Evolutionary conservation across 2,113 vertebrate species (phyloP), one percentile per base, ranked within the genome.

Genomic region (Lonchura striata): DNA sequence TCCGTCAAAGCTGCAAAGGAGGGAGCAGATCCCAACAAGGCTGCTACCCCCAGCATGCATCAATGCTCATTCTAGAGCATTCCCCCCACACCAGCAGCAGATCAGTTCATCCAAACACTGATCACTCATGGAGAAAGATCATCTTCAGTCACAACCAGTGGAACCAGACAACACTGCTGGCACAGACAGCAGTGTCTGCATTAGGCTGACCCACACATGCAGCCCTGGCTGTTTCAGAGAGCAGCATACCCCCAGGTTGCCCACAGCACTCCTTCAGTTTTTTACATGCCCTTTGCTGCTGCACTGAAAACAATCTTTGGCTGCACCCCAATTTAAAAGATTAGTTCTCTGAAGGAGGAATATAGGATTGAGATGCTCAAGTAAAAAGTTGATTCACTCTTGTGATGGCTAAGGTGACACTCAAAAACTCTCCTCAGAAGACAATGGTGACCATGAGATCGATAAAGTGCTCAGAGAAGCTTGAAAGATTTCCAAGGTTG

Each of bases 391-490:
- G 31, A 68, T 94, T 93, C 85, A 68, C 74, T 91, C 61, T 60
- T 69, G 44, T 88, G 66, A 71, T 49, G 79, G 57, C 90, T 93
- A 87, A 95, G 60, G 82, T 76, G 82, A 92, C 41, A 93, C 52
- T 56, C 90, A 88, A 78, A 94, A 94, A 72, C 77, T 77, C 90
- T 88, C 82, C 85, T 93, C 79, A 77, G 94, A 91, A 91, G 82
- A 68, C 66, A 80, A 10, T 25, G 69, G 75, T 47, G 77, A 75
- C 90, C 89, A 88, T 0, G 16, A 86, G 53, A 91, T 14, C 1
- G 1, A 90, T 28, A 92, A 80, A 92, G 64, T 59, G 47, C 78
- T 84, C 74, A 95, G 86, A 95, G 57, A 93, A 39, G 70, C 63
- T 64, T 33, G 24, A 64, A 80, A 86, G 56, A 94, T 59, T 86